These are phyloP conservation scores for Anas platyrhynchos DNA, from an alignment of 2,113 vertebrate genomes.

Conservation along the genomic window DNA sequence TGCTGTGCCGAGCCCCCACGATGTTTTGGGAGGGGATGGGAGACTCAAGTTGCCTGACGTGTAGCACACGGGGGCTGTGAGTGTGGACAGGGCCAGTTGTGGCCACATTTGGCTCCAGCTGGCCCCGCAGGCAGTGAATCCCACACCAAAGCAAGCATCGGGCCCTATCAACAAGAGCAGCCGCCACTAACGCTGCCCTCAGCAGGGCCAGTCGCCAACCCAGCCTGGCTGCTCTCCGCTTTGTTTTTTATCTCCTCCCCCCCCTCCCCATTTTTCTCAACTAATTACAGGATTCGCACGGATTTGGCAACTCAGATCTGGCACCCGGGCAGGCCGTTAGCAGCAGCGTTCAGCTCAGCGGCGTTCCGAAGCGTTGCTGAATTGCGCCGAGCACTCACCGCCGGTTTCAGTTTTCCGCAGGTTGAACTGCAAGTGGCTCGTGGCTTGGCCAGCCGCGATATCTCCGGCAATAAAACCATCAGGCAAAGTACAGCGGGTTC, in stretches of 20 bases:
- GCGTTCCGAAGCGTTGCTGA: background rate
- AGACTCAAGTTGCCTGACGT: background rate
- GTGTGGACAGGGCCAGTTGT: background rate
- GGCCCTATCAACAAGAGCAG: background rate
- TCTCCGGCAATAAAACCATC: constrained; percentile 8
- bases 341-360: background rate
- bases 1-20: background rate
- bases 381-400: accelerated
- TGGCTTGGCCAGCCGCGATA: background rate
- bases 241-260: background rate
- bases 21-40: background rate
- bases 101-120: background rate
- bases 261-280: background rate
- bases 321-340: background rate
- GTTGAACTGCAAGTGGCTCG: constrained; percentile 9
- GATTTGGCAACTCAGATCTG: background rate
- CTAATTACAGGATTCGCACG: background rate
- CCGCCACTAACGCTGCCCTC: accelerated
- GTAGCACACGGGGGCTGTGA: background rate
- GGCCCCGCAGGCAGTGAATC: background rate
- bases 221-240: background rate
- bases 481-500: background rate
- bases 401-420: background rate
- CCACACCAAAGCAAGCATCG: background rate
- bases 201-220: background rate